Percentiles rank a stretch among this genome's conserved stretches.
phyloP scores from a whole-genome alignment of 2,888 invertebrate species.

The Ormia ochracea region DNA sequence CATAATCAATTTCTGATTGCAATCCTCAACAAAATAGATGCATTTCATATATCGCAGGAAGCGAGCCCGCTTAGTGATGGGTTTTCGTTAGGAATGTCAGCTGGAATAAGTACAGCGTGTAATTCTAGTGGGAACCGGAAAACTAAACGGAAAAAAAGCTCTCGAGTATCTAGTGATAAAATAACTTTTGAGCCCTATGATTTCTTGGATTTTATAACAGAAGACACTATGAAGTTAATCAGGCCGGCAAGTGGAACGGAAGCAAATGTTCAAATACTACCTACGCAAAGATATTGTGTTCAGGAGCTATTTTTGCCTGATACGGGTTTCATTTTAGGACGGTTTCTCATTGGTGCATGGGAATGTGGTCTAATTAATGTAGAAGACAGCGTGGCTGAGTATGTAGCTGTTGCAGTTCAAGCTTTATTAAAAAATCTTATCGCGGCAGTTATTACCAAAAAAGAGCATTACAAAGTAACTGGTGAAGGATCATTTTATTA shows the following conservation, averaged over 20 bases:
- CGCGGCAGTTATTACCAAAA: slow-evolving; percentile 85
- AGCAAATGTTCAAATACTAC: slow-evolving; percentile 69
- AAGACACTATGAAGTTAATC: slow-evolving; percentile 73
- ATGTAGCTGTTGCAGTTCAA: slow-evolving; percentile 88
- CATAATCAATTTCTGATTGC: slow-evolving; percentile 92
- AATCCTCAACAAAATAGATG: slow-evolving; percentile 84
- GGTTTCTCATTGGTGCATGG: slow-evolving; percentile 92
- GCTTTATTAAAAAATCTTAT: slow-evolving; percentile 89
- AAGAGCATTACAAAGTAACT: slow-evolving; percentile 86
- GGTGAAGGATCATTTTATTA: slow-evolving; percentile 86
- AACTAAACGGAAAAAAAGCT: slow-evolving; percentile 78
- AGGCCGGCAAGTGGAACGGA: slow-evolving; percentile 70
- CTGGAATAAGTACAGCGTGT: slow-evolving; percentile 13
- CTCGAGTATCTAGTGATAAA: slow-evolving; percentile 79
- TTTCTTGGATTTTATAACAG: slow-evolving; percentile 80
- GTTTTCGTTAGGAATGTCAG: background rate
- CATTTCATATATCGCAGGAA: slow-evolving; percentile 69
- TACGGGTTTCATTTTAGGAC: slow-evolving; percentile 87
- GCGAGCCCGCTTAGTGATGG: slow-evolving; percentile 26
- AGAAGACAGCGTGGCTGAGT: slow-evolving; percentile 88
- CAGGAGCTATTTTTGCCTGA: slow-evolving; percentile 91
- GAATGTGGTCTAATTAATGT: slow-evolving; percentile 91
- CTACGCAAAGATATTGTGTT: slow-evolving; percentile 79
- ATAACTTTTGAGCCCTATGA: slow-evolving; percentile 81
- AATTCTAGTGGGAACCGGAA: slow-evolving; percentile 67